Evolutionary conservation across 2,888 invertebrate genomes (phyloP).

Genomic region (Reticulitermes lucifugus): DNA sequence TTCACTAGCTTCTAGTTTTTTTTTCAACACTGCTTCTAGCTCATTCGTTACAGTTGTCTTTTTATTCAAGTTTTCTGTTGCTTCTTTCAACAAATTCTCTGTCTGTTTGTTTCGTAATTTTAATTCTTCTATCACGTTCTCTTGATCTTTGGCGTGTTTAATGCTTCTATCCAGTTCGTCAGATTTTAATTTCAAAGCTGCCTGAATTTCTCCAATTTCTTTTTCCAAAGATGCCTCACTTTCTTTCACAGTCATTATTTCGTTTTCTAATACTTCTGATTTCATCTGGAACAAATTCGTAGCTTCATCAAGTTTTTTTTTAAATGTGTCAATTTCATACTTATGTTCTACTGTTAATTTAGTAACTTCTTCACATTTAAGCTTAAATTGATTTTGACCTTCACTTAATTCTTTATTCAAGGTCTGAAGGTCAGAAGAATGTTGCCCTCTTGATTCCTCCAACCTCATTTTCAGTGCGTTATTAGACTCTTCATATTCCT

Average conservation of each 20-base stretch:
- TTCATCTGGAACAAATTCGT: conserved; percentile 38
- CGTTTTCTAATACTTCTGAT: conserved; percentile 48
- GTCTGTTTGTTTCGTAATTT: conserved; percentile 60
- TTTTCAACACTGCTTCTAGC: conserved; percentile 58
- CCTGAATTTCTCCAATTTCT: conserved; percentile 43
- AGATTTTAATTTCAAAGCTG: conserved; percentile 35
- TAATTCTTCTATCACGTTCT: conserved; percentile 56
- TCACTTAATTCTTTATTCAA: conserved; percentile 58
- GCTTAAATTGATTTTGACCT: conserved; percentile 49
- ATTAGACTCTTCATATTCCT: conserved; percentile 45
- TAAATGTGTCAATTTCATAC: conserved; percentile 57
- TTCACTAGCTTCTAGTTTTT: conserved; percentile 61
- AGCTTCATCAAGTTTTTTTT: conserved; percentile 60
- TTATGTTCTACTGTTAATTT: conserved; percentile 56
- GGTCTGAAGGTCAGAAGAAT: conserved; percentile 47
- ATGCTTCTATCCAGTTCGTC: conserved; percentile 55
- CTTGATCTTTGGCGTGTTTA: conserved; percentile 54
- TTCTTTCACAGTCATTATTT: conserved; percentile 57
- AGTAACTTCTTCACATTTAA: conserved; percentile 46
- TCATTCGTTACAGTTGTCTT: conserved; percentile 57
- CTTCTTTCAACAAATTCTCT: conserved; percentile 55
- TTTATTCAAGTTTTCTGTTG: conserved; percentile 57
- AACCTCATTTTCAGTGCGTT: conserved; percentile 58
- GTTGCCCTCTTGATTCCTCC: conserved; percentile 68
- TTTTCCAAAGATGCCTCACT: conserved; percentile 55